Percentiles rank a stretch among this genome's conserved stretches.
phyloP scores from a whole-genome alignment of 1,140 invertebrate species.

The Heterodera carotae region DNA sequence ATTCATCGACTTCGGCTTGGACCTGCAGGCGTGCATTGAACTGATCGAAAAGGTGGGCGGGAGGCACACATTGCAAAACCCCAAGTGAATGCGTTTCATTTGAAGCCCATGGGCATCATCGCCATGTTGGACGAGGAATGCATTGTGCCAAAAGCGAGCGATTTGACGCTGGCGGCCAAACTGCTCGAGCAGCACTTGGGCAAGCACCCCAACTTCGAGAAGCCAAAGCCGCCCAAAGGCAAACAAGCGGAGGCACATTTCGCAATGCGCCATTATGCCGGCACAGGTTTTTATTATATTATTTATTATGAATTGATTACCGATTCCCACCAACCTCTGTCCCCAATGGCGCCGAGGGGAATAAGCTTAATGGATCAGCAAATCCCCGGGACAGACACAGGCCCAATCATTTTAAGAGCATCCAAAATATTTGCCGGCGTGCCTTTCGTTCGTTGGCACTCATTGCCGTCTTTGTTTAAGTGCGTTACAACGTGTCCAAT shows the following conservation, averaged over 20 bases:
- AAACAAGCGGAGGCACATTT: conserved; percentile 93
- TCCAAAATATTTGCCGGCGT: too few relatives aligned
- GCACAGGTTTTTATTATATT: conserved; percentile 69
- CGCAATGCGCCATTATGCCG: conserved; percentile 97
- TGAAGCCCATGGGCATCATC: conserved; percentile 97
- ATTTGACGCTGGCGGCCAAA: conserved; percentile 95
- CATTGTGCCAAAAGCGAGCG: conserved; percentile 99
- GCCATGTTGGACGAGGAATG: conserved; percentile 99
- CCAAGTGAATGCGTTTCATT: background rate
- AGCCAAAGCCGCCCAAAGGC: conserved; percentile 90
- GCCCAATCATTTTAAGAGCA: too few relatives aligned
- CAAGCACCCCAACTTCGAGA: conserved; percentile 93
- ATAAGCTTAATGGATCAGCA: too few relatives aligned
- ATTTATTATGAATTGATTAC: too few relatives aligned
- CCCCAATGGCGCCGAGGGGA: too few relatives aligned
- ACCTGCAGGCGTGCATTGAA: conserved; percentile 95
- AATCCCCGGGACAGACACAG: too few relatives aligned
- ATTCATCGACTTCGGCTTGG: conserved; percentile 99
- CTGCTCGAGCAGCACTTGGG: conserved; percentile 97
- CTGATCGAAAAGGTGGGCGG: conserved; percentile 95
- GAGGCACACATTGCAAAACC: conserved; percentile 4
- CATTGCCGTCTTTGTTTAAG: conserved; percentile 68
- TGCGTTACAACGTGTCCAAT: conserved; percentile 91
- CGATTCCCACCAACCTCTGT: too few relatives aligned
- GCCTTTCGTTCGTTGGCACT: too few relatives aligned